These are phyloP conservation scores for Alviniconcha marisindica DNA, from an alignment of 1,140 invertebrate genomes.

Conservation along the genomic window DNA sequence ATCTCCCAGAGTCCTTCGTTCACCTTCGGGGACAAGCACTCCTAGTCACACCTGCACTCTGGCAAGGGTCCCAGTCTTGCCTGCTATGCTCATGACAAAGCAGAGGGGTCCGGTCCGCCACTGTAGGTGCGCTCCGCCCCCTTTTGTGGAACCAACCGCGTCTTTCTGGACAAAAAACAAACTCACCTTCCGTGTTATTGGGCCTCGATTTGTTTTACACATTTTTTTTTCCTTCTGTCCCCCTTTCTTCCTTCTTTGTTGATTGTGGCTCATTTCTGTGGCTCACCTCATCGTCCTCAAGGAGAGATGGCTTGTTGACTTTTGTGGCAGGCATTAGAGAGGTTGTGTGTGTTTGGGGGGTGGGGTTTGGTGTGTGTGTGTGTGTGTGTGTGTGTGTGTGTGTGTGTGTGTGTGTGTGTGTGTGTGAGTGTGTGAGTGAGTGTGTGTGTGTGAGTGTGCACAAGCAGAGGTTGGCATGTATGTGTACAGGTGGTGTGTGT, in stretches of 20 bases:
- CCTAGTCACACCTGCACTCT: constrained; percentile 53
- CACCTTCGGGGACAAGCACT: constrained; percentile 68
- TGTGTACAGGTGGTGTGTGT: neutral
- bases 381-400: neutral
- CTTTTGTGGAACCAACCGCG: constrained; percentile 14
- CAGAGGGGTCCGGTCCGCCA: too few relatives aligned
- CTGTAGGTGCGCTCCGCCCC: neutral
- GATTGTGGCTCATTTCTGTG: constrained; percentile 12
- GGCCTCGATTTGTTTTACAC: too few relatives aligned
- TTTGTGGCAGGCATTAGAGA: neutral
- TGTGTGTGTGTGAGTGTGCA: neutral
- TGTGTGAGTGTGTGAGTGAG: neutral
- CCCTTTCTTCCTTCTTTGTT: neutral
- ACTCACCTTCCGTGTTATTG: too few relatives aligned
- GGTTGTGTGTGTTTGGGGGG: neutral
- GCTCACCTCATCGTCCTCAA: neutral
- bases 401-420: neutral
- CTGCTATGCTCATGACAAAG: too few relatives aligned
- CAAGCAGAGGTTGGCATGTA: neutral
- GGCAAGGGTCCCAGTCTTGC: too few relatives aligned
- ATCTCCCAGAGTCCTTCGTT: constrained; percentile 65
- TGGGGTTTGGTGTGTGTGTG: neutral
- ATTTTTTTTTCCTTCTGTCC: neutral
- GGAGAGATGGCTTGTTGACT: too few relatives aligned
- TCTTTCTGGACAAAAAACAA: constrained; percentile 21